Percentiles rank a stretch among this genome's conserved stretches.
These are phyloP conservation scores for Telenomus remus DNA, from an alignment of 1,140 invertebrate genomes.

Conservation along the genomic window DNA sequence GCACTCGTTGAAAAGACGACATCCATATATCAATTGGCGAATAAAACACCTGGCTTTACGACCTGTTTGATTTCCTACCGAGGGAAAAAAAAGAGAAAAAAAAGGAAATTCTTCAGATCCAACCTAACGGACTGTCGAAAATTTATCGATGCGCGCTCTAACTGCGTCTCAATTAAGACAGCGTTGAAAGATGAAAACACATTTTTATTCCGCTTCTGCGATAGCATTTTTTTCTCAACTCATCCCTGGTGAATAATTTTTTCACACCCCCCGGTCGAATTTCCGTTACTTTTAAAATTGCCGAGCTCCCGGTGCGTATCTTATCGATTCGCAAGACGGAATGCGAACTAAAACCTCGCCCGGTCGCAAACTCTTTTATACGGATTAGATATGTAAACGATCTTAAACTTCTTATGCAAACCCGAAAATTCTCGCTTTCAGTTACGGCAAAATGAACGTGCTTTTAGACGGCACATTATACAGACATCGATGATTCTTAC, in stretches of 20 bases:
- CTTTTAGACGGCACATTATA: constrained; percentile 46
- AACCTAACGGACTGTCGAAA: constrained; percentile 3
- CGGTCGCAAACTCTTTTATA: constrained; percentile 23
- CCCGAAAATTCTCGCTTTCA: constrained; percentile 46
- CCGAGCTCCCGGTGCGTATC: constrained; percentile 24
- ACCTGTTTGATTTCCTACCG: constrained; percentile 15
- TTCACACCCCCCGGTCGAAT: no score
- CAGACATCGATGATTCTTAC: constrained; percentile 35
- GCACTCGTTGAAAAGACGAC: constrained; percentile 1
- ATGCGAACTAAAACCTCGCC: constrained; percentile 31
- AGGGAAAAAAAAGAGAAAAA: no score
- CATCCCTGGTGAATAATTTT: not conserved
- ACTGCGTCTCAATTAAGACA: constrained; percentile 10
- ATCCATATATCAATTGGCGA: constrained; percentile 20
- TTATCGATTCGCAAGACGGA: constrained; percentile 28
- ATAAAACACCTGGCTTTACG: constrained; percentile 24
- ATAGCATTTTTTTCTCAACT: not conserved
- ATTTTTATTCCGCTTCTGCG: not conserved
- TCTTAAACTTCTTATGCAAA: constrained; percentile 60
- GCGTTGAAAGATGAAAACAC: not conserved
- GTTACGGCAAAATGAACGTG: constrained; percentile 40
- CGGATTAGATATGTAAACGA: constrained; percentile 60
- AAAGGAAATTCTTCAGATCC: constrained; percentile 3
- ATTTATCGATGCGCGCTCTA: constrained; percentile 7
- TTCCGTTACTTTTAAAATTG: no score